These are phyloP conservation scores for Neodiprion pinetum DNA, from an alignment of 1,140 invertebrate genomes.

Conservation along the genomic window DNA sequence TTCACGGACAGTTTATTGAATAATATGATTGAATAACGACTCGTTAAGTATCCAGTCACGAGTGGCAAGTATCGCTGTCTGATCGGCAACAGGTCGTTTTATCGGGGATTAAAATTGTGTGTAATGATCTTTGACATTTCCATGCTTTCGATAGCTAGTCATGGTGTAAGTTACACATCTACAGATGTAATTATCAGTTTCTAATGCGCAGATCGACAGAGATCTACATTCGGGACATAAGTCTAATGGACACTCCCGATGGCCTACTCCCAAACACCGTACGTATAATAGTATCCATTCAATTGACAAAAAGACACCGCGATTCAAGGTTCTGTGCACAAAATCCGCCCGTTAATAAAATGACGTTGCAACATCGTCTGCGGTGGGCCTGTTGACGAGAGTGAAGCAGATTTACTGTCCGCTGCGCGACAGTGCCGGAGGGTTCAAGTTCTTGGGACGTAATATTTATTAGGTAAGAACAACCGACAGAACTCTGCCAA, in stretches of 20 bases:
- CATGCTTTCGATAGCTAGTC: too few relatives aligned
- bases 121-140: too few relatives aligned
- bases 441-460: neutral
- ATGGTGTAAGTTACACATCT: too few relatives aligned
- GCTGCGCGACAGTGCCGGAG: neutral
- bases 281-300: neutral
- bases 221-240: neutral
- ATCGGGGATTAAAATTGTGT: too few relatives aligned
- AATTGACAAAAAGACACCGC: neutral
- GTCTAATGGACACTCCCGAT: neutral
- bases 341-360: constrained; percentile 22
- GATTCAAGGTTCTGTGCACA: constrained; percentile 24
- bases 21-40: too few relatives aligned
- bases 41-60: too few relatives aligned
- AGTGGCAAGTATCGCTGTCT: too few relatives aligned
- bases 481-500: neutral
- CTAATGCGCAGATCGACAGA: too few relatives aligned
- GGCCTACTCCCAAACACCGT: too few relatives aligned
- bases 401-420: neutral
- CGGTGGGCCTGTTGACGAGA: neutral
- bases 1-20: too few relatives aligned
- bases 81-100: too few relatives aligned
- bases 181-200: too few relatives aligned
- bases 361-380: neutral
- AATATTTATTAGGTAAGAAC: neutral